A percentile compares a stretch with the other conserved stretches of the same genome.
Conservation (phyloP, 2,888 invertebrate species). For the Mythimna albipuncta region DNA sequence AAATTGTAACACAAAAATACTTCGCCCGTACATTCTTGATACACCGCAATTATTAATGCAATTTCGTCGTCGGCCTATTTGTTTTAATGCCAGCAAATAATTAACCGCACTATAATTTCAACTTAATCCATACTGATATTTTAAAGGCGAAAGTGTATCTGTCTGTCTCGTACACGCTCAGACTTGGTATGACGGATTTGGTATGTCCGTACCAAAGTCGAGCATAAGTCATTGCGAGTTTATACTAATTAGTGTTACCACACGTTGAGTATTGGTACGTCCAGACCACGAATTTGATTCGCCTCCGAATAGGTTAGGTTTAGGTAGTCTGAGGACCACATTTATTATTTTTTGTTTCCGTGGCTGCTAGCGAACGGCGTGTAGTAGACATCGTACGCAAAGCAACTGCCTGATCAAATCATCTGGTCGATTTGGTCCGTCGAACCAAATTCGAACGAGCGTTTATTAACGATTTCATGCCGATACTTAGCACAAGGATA, state of each 20-base stretch:
- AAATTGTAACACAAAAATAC: slow-evolving; percentile 53
- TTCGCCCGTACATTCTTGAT: slow-evolving; percentile 53
- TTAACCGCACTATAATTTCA: slow-evolving; percentile 61
- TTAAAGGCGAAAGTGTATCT: neutral
- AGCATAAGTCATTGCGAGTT: too few relatives aligned
- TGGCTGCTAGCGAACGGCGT: too few relatives aligned
- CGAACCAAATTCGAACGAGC: too few relatives aligned
- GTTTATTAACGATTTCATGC: neutral
- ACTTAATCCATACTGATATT: slow-evolving; percentile 33
- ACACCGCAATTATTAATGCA: slow-evolving; percentile 59
- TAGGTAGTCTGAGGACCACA: too few relatives aligned
- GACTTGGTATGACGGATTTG: too few relatives aligned
- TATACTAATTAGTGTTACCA: too few relatives aligned
- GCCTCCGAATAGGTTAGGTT: too few relatives aligned
- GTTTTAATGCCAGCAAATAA: slow-evolving; percentile 66
- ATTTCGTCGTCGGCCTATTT: slow-evolving; percentile 60
- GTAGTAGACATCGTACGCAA: too few relatives aligned
- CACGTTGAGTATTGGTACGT: too few relatives aligned
- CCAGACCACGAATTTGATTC: too few relatives aligned
- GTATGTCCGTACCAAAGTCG: too few relatives aligned
- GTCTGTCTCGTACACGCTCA: neutral
- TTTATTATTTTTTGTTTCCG: too few relatives aligned
- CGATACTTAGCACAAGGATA: neutral
- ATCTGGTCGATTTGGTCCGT: neutral
- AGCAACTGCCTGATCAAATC: neutral